Conservation (phyloP, 1,140 invertebrate genomes). For the Tribolium castaneum region DNA sequence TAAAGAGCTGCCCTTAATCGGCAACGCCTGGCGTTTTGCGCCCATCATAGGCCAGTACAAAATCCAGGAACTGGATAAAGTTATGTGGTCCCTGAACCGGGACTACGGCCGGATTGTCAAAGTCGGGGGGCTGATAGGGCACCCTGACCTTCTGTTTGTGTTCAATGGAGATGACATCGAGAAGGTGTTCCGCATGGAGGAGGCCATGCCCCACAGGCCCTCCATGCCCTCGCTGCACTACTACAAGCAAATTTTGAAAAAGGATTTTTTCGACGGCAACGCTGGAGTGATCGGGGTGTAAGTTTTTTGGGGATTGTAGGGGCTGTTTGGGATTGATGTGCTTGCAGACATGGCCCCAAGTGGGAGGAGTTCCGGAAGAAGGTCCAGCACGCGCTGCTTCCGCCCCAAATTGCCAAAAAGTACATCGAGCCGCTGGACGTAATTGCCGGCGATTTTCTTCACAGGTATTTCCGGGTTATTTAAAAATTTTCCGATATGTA, state of each 20-base stretch:
- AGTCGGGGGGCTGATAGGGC: constrained; percentile 78
- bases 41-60: constrained; percentile 77
- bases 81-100: constrained; percentile 73
- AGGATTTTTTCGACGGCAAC: constrained; percentile 78
- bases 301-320: constrained; percentile 61
- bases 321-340: background rate
- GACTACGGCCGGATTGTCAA: constrained; percentile 80
- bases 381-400: constrained; percentile 85
- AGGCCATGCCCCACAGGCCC: constrained; percentile 79
- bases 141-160: constrained; percentile 83
- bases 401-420: constrained; percentile 79
- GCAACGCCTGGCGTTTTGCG: constrained; percentile 85
- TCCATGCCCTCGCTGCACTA: constrained; percentile 83
- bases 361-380: constrained; percentile 85
- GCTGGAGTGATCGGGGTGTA: constrained; percentile 84
- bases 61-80: constrained; percentile 79
- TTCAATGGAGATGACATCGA: constrained; percentile 82
- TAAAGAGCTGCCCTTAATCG: constrained; percentile 77
- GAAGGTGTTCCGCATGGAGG: constrained; percentile 79
- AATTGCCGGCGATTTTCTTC: constrained; percentile 78
- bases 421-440: constrained; percentile 79
- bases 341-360: constrained; percentile 80
- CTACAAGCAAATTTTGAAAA: constrained; percentile 80
- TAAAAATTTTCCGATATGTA: constrained; percentile 12
- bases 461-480: constrained; percentile 66